Evolutionary conservation across 2,113 vertebrate species (phyloP), one percentile per base, ranked within the genome.

Genomic region (Tetrao urogallus): DNA sequence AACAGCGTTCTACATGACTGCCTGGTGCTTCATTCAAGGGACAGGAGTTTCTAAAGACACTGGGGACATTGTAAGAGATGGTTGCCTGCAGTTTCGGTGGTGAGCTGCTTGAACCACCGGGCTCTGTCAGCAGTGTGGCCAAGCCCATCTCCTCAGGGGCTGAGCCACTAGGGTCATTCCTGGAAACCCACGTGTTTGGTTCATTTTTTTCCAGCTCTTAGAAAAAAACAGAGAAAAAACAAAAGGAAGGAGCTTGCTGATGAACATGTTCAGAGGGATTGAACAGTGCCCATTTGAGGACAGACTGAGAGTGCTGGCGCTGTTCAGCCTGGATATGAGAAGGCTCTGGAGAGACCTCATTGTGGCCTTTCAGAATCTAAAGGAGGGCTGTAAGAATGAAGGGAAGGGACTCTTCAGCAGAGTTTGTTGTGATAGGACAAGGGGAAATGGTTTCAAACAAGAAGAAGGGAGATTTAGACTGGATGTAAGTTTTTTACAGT

Each of bases 41-140:
- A 20, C 43, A 1, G 0, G 24, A 27, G 20, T 48, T 79, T 24
- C 45, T 18, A 5, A 89, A 48, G 48, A 3, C 8, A 3, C 0
- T 19, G 56, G 13, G 24, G 21, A 54, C 16, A 32, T 21, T 0
- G 0, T 27, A 34, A 28, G 61, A 78, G n/a, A 47, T 20, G 63
- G 40, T 71, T 61, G n/a, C 72, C 54, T 80, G 43, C 47, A 6
- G 15, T 0, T 76, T 69, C 20, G 32, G 52, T 17, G n/a, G n/a
- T 72, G 67, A 34, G 6, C 24, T 14, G 42, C 64, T 54, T 86
- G 82, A 76, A 54, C 11, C 22, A 73, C 48, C 56, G 42, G 32
- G 0, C 32, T 17, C 6, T 65, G 30, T 40, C 47, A 52, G 48
- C 71, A 65, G 0, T 0, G 0, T 1, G 2, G 27, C 63, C 67